Percentiles rank a stretch among this genome's conserved stretches.
Evolutionary conservation across 2,888 invertebrate species (phyloP).

Genomic region (Callimorpha dominula): DNA sequence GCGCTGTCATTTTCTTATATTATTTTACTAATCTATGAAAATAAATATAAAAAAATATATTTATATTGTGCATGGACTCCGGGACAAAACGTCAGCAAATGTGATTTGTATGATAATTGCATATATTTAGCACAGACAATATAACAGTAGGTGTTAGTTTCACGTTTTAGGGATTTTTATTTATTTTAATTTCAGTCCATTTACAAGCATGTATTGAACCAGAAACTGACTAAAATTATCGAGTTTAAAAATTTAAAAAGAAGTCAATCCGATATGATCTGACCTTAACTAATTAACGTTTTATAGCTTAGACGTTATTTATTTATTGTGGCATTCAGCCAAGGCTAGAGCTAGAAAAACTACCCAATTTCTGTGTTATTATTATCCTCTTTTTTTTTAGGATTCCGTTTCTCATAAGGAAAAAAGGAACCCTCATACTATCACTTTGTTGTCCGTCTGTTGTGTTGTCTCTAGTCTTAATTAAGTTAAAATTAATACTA

Average conservation of each 20-base stretch:
- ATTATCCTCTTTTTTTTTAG: not conserved
- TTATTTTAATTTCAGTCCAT: not conserved
- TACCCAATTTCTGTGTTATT: not conserved
- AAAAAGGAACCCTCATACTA: too few species aligned
- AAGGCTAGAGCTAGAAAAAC: conserved; percentile 2
- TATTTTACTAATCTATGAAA: too few species aligned
- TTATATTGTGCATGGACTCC: not conserved
- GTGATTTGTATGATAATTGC: not conserved
- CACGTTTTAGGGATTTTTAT: not conserved
- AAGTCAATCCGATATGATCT: conserved; percentile 5
- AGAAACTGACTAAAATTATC: not conserved
- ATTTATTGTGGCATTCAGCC: conserved; percentile 4
- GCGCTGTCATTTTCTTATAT: too few species aligned
- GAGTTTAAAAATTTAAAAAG: not conserved
- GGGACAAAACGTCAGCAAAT: not conserved
- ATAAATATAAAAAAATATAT: not conserved
- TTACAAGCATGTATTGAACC: not conserved
- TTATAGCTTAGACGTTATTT: not conserved
- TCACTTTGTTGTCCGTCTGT: too few species aligned
- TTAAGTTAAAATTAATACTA: too few species aligned
- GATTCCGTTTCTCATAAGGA: too few species aligned
- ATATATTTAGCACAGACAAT: too few species aligned
- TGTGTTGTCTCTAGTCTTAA: too few species aligned
- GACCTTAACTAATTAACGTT: conserved; percentile 5
- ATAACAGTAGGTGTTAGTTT: not conserved